Conservation (phyloP, 2,888 invertebrate species). For the Eristalis arbustorum region DNA sequence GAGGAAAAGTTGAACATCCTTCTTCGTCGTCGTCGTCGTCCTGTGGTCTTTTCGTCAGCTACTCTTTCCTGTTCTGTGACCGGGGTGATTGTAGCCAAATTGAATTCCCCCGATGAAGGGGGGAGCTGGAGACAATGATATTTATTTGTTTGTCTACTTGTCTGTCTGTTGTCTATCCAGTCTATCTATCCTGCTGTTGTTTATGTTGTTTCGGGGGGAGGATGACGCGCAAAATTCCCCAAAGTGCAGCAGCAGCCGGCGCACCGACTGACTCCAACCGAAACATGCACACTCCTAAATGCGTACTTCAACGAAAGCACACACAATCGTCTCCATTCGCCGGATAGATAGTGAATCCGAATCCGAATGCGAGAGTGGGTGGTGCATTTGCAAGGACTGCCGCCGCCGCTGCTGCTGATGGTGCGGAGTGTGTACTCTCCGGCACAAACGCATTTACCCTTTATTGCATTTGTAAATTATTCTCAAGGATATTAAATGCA, state of each 20-base stretch:
- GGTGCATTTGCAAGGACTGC: neutral
- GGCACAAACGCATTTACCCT: conserved; percentile 78
- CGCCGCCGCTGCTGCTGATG: neutral
- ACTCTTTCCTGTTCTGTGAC: neutral
- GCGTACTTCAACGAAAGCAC: conserved; percentile 19
- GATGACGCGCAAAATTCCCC: conserved; percentile 62
- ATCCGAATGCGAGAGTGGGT: neutral
- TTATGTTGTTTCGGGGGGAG: conserved; percentile 48
- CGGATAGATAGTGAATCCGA: neutral
- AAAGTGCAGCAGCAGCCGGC: conserved; percentile 43
- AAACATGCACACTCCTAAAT: conserved; percentile 33
- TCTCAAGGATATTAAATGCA: conserved; percentile 81
- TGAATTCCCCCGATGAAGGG: conserved; percentile 56
- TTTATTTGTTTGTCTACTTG: conserved; percentile 66
- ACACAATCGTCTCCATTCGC: conserved; percentile 3
- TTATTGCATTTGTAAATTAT: conserved; percentile 81
- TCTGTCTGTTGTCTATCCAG: conserved; percentile 33
- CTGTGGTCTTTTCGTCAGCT: conserved; percentile 26
- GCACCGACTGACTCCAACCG: conserved; percentile 25
- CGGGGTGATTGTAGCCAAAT: conserved; percentile 44
- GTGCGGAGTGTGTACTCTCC: neutral
- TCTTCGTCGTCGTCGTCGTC: neutral
- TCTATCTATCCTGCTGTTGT: conserved; percentile 57
- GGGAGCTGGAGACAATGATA: conserved; percentile 52
- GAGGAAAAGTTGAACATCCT: conserved; percentile 44